Percentiles rank a stretch among this genome's conserved stretches.
phyloP scores from a whole-genome alignment of 2,113 vertebrate genomes.

The Prunella himalayana region DNA sequence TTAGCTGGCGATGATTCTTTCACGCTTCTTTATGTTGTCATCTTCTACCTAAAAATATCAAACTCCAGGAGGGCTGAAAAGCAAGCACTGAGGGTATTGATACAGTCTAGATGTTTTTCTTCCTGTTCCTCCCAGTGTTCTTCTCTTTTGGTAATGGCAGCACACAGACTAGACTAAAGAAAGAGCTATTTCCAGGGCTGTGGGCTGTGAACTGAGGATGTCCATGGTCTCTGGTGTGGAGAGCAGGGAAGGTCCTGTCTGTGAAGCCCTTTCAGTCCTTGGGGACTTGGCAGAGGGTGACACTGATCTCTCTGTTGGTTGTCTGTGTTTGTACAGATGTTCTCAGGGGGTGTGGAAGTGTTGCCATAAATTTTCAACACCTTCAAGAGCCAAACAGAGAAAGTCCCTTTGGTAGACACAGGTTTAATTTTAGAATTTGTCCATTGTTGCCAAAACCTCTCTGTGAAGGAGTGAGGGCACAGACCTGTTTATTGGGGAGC shows the following conservation, averaged over 20 bases:
- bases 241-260: not conserved
- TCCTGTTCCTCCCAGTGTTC: not conserved
- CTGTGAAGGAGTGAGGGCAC: not conserved
- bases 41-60: constrained; percentile 40
- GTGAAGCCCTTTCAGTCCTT: not conserved
- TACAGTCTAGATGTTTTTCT: not conserved
- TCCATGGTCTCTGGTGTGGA: not conserved
- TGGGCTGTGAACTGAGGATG: not conserved
- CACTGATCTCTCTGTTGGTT: no score
- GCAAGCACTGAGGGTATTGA: not conserved
- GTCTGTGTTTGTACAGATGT: no score
- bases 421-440: not conserved
- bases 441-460: not conserved
- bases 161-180: not conserved
- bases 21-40: constrained; percentile 42
- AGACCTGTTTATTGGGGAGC: not conserved
- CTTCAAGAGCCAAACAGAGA: not conserved
- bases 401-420: not conserved
- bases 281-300: not conserved
- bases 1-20: constrained; percentile 3
- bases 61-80: not conserved
- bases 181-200: not conserved
- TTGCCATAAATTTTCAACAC: not conserved
- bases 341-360: not conserved
- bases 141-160: not conserved